Conservation (phyloP, 1,140 invertebrate species). For the Musca domestica region DNA sequence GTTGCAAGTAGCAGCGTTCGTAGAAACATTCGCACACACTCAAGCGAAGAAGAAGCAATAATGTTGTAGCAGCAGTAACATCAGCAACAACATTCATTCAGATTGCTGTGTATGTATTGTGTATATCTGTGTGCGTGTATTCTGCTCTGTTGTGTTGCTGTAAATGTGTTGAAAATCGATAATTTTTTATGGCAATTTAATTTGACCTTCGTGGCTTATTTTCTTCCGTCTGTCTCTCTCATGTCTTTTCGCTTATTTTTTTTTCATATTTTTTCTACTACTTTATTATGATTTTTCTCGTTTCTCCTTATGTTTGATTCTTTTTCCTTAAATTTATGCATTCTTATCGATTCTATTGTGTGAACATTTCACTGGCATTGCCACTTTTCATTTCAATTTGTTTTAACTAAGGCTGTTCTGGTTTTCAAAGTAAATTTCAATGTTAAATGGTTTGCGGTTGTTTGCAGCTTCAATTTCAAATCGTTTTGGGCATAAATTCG, state of each 20-base stretch:
- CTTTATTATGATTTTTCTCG: not conserved
- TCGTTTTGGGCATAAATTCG: too few species aligned
- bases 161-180: constrained; percentile 53
- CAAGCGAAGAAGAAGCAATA: not conserved
- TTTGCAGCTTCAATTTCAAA: too few species aligned
- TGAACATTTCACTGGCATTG: too few species aligned
- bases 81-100: not conserved
- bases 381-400: too few species aligned
- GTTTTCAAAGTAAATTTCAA: too few species aligned
- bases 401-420: too few species aligned
- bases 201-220: constrained; percentile 54
- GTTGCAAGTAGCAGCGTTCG: not conserved
- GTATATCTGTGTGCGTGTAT: constrained; percentile 49
- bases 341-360: not conserved
- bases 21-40: not conserved
- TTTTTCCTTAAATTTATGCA: not conserved
- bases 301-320: not conserved
- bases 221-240: constrained; percentile 36
- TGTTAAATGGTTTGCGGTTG: too few species aligned
- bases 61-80: constrained; percentile 2
- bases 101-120: not conserved
- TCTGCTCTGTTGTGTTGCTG: constrained; percentile 26
- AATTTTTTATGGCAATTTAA: constrained; percentile 54
- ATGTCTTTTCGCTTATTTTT: constrained; percentile 24
- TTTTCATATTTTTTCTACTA: not conserved